Conservation (phyloP, 2,797 vertebrate species). For the Meriones psammophilus region DNA sequence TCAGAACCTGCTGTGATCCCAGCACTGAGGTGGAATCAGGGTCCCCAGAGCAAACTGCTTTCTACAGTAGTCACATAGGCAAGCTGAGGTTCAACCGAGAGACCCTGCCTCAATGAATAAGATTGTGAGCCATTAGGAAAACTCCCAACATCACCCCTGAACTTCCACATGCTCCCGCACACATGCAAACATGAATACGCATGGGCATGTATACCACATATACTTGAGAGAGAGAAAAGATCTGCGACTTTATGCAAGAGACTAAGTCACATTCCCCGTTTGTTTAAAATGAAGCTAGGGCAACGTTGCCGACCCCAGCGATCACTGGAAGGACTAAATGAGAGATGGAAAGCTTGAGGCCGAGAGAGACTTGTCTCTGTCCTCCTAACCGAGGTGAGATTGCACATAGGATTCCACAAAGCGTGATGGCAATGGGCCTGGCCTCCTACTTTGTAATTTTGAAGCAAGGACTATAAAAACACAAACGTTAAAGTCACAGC, state of each 20-base stretch:
- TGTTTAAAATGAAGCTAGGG: not conserved
- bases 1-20: not conserved
- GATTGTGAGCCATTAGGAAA: not conserved
- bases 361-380: not conserved
- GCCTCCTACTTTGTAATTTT: slow-evolving; percentile 21
- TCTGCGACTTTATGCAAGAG: not conserved
- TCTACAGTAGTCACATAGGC: no score
- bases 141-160: not conserved
- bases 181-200: no score
- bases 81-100: not conserved
- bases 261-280: not conserved
- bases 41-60: not conserved
- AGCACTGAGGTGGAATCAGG: not conserved
- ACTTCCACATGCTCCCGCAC: not conserved
- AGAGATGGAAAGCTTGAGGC: not conserved
- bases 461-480: not conserved
- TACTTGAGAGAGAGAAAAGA: not conserved
- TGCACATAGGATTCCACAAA: not conserved
- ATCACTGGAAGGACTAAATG: not conserved
- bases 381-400: not conserved
- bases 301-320: not conserved
- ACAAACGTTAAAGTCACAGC: not conserved
- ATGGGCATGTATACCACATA: no score
- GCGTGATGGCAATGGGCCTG: not conserved
- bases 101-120: not conserved